Conservation (phyloP, 2,888 invertebrate species). For the Abrostola tripartita region DNA sequence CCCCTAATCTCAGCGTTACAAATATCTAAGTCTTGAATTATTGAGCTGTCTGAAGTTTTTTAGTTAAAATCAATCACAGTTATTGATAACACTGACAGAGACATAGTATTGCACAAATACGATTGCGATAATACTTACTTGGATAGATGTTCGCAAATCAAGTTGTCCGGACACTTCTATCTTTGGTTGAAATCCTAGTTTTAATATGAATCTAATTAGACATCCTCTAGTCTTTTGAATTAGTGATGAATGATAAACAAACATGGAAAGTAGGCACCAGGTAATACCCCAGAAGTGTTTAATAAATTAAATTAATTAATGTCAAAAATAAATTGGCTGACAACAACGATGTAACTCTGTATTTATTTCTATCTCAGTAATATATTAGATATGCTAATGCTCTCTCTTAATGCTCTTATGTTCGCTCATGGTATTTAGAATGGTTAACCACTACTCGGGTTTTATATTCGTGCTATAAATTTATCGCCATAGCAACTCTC, state of each 20-base stretch:
- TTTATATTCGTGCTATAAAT: not conserved
- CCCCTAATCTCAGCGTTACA: constrained; percentile 70
- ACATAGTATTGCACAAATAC: constrained; percentile 47
- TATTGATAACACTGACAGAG: constrained; percentile 70
- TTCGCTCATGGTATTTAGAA: constrained; percentile 33
- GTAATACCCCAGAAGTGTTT: constrained; percentile 1
- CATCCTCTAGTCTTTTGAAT: not conserved
- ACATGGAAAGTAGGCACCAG: not conserved
- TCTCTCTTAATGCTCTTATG: constrained; percentile 33
- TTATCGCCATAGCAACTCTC: constrained; percentile 6
- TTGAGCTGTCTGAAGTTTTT: constrained; percentile 61
- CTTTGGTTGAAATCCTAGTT: not conserved
- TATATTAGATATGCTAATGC: constrained; percentile 41
- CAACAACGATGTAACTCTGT: constrained; percentile 17
- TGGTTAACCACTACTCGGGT: constrained; percentile 14
- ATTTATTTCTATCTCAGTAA: constrained; percentile 31
- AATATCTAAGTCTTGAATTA: constrained; percentile 70
- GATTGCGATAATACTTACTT: constrained; percentile 24
- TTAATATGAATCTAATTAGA: constrained; percentile 10
- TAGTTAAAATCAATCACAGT: constrained; percentile 73
- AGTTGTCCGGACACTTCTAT: not conserved
- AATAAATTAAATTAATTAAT: constrained; percentile 21
- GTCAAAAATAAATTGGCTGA: constrained; percentile 24
- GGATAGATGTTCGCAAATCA: constrained; percentile 21
- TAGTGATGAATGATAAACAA: constrained; percentile 8